Evolutionary conservation across 2,797 vertebrate genomes (phyloP), one percentile per base, ranked within the genome.

Genomic region (Garrulus glandarius): DNA sequence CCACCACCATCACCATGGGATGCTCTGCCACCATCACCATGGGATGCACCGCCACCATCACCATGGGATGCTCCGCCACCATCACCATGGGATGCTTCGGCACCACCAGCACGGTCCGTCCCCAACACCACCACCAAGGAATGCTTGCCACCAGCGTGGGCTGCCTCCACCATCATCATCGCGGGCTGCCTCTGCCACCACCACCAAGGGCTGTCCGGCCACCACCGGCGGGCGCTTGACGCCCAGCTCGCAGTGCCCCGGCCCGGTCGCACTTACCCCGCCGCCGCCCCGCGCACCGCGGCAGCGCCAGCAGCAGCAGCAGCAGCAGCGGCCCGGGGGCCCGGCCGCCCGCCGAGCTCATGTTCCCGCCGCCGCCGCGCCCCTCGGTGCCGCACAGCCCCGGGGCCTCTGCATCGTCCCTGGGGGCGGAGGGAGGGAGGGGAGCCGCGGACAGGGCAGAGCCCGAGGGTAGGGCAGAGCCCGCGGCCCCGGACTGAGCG

Each of bases 191-290:
- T 15, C 7, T 10, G 6, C 16, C n/a, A 5, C n/a, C 43, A 4
- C 15, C 21, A 8, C 16, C 36, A 6, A 3, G 41, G 18, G 18
- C 50, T 5, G 32, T 29, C 15, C 17, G 22, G 18, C 59, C 52
- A 2, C 15, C 37, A 2, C 13, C 3, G 19, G 29, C 27, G 8
- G 34, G 13, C n/a, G 6, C 44, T 9, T 2, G 11, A 1, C 11
- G 7, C 4, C 3, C 23, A 1, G 15, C 15, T 10, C 23, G 0
- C 20, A 2, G 3, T 2, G 2, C 27, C 12, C 11, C n/a, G 16
- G 16, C 21, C 11, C 10, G 22, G n/a, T 39, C n/a, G 71, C 84
- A 78, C 94, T 91, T 46, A 89, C 91, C 80, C 12, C 59, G 43
- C 56, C 24, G 46, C 77, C 19, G 77, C 22, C 49, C 85, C 30